phyloP scores from a whole-genome alignment of 2,113 vertebrate genomes.

The Heptranchias perlo region DNA sequence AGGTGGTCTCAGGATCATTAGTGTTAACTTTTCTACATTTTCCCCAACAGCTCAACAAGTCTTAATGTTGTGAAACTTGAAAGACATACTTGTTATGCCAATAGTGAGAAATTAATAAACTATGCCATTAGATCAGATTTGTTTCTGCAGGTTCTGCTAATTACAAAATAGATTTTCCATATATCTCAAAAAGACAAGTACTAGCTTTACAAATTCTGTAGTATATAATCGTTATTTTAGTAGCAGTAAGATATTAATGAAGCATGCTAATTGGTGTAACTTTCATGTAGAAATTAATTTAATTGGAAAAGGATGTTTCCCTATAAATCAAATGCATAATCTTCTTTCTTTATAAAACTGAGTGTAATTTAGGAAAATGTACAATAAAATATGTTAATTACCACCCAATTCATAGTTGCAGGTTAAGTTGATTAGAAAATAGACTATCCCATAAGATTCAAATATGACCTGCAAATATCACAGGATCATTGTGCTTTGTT shows the following conservation, averaged over 20 bases:
- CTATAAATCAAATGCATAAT: not conserved
- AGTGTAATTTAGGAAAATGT: not conserved
- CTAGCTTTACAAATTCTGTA: not conserved
- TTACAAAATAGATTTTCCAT: not conserved
- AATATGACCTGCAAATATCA: not conserved
- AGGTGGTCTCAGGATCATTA: not conserved
- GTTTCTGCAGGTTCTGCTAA: not conserved
- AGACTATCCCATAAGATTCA: not conserved
- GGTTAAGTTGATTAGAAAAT: not conserved
- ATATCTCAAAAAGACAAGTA: not conserved
- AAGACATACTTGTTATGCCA: not conserved
- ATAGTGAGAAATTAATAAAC: not conserved
- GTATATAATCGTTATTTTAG: not conserved
- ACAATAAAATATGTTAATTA: slow-evolving; percentile 20
- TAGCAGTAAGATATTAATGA: not conserved
- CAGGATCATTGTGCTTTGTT: not conserved
- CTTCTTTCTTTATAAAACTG: not conserved
- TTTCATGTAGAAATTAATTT: slow-evolving; percentile 33
- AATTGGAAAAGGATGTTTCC: slow-evolving; percentile 6
- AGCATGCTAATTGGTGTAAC: slow-evolving; percentile 27
- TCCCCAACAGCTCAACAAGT: not conserved
- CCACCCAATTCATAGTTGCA: not conserved
- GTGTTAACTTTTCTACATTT: not conserved
- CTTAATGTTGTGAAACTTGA: not conserved
- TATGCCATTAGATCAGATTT: not conserved